These are phyloP conservation scores for Trichonephila inaurata DNA, from an alignment of 1,140 invertebrate genomes.

Conservation along the genomic window DNA sequence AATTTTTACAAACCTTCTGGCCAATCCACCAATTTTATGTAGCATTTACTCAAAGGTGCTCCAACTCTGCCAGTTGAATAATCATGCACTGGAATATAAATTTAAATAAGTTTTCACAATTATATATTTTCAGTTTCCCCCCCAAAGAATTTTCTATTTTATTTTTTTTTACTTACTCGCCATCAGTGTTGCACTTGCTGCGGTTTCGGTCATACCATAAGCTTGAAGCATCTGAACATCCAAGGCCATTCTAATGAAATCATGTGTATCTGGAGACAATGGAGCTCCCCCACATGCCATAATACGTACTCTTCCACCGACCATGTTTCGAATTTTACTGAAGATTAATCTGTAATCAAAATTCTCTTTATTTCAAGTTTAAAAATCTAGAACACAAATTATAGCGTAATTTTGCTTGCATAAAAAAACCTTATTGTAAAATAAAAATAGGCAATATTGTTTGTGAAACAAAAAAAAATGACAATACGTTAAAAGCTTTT, in stretches of 20 bases:
- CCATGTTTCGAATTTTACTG: conserved; percentile 87
- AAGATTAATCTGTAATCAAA: conserved; percentile 83
- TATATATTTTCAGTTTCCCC: too few relatives aligned
- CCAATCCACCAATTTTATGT: conserved; percentile 80
- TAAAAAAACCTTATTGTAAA: too few relatives aligned
- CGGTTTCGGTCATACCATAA: conserved; percentile 97
- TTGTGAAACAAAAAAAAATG: too few relatives aligned
- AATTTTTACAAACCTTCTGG: conserved; percentile 78
- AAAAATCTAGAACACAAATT: neutral
- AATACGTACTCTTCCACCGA: conserved; percentile 93
- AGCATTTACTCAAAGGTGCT: conserved; percentile 78
- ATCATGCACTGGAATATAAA: conserved; percentile 77
- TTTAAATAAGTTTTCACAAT: too few relatives aligned
- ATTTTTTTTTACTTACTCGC: conserved; percentile 54
- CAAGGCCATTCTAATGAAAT: conserved; percentile 96
- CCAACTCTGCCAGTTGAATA: conserved; percentile 78
- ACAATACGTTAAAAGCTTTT: too few relatives aligned
- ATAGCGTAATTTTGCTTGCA: neutral
- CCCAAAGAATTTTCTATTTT: too few relatives aligned
- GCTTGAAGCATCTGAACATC: conserved; percentile 95
- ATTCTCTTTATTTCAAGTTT: neutral
- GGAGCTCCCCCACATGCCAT: conserved; percentile 97
- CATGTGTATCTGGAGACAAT: conserved; percentile 96
- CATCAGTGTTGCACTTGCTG: conserved; percentile 80
- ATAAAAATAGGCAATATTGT: too few relatives aligned